A percentile compares a stretch with the other conserved stretches of the same genome.
These are phyloP conservation scores for Cercopithecus mona DNA, from an alignment of 2,113 vertebrate genomes.

Conservation along the genomic window DNA sequence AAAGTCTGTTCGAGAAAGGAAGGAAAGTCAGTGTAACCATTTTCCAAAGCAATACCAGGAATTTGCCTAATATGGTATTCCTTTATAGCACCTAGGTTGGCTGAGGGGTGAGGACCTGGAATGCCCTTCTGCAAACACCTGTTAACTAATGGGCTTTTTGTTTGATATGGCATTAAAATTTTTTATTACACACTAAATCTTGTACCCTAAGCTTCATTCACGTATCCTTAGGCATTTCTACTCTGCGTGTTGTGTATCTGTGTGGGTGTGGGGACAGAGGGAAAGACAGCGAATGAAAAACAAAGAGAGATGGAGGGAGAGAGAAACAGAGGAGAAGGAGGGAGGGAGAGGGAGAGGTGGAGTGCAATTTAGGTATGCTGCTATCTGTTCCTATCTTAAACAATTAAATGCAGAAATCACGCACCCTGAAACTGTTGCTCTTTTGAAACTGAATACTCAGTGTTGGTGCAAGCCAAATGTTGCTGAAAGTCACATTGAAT, in stretches of 20 bases:
- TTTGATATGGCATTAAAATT: neutral
- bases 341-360: neutral
- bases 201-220: neutral
- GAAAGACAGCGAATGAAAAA: neutral
- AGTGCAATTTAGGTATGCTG: neutral
- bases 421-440: neutral
- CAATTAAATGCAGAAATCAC: constrained; percentile 18
- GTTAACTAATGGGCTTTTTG: neutral
- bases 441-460: neutral
- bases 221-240: neutral
- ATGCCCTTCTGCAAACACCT: neutral
- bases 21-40: neutral
- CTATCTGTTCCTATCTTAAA: neutral
- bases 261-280: neutral
- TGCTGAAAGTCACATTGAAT: neutral
- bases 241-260: neutral
- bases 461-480: neutral
- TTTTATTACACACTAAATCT: neutral
- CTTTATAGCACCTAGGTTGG: neutral
- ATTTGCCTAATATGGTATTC: neutral
- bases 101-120: neutral
- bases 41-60: neutral
- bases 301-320: neutral
- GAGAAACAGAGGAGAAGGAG: neutral
- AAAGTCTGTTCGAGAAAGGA: neutral